A percentile compares a stretch with the other conserved stretches of the same genome.
phyloP scores from a whole-genome alignment of 2,888 invertebrate genomes.

The Drosophila paranaensis region DNA sequence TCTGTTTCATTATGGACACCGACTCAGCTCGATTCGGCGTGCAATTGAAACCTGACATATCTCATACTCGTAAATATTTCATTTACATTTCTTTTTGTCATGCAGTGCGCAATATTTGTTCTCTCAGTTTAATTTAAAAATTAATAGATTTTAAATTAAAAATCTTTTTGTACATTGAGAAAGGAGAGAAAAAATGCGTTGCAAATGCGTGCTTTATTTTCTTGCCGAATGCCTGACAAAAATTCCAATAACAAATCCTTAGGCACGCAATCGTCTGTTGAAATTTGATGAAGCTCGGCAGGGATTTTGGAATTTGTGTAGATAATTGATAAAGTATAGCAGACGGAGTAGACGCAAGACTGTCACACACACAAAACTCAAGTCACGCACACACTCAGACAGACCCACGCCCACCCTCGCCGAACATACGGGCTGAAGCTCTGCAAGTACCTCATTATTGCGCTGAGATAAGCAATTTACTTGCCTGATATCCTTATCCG shows the following conservation, averaged over 20 bases:
- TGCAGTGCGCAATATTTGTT: not conserved
- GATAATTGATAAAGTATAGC: conserved; percentile 68
- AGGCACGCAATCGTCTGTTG: conserved; percentile 29
- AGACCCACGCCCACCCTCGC: not conserved
- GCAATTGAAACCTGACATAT: not conserved
- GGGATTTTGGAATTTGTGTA: conserved; percentile 44
- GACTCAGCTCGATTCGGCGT: not conserved
- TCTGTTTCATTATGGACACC: not conserved
- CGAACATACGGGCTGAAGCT: conserved; percentile 16
- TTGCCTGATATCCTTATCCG: conserved; percentile 70
- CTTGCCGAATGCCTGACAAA: conserved; percentile 21
- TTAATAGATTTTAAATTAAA: conserved; percentile 14
- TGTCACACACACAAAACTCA: conserved; percentile 31
- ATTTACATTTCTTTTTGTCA: conserved; percentile 5
- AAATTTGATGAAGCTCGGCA: conserved; percentile 40
- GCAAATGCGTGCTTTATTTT: conserved; percentile 22
- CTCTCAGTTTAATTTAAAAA: conserved; percentile 30
- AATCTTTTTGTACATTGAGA: not conserved
- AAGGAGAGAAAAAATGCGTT: not conserved
- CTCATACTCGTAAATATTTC: conserved; percentile 1
- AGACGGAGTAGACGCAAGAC: conserved; percentile 10
- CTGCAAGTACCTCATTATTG: conserved; percentile 65
- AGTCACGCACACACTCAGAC: conserved; percentile 34
- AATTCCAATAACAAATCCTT: conserved; percentile 50
- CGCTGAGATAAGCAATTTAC: conserved; percentile 74